Percentiles rank a stretch among this genome's conserved stretches.
Evolutionary conservation across 2,113 vertebrate genomes (phyloP).

Genomic region (Crotalus viridis): DNA sequence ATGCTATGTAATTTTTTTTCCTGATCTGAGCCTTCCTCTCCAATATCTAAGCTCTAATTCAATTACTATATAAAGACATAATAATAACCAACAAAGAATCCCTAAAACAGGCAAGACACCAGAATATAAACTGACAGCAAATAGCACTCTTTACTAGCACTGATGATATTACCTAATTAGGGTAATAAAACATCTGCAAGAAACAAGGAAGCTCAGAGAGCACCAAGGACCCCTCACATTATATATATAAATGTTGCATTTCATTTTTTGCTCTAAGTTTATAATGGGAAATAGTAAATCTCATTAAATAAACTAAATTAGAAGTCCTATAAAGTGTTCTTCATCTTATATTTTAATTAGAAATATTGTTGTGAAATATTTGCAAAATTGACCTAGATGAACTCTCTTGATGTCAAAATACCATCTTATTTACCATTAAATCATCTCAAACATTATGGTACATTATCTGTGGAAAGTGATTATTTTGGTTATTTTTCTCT

Average conservation of each 20-base stretch:
- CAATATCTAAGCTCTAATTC: background rate
- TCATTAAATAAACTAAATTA: background rate
- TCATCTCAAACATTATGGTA: background rate
- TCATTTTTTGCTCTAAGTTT: slow-evolving; percentile 10
- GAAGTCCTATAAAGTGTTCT: background rate
- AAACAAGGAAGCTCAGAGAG: no score
- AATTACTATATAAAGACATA: background rate
- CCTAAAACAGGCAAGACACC: no score
- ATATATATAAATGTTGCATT: background rate
- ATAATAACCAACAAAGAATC: background rate
- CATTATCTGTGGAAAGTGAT: background rate
- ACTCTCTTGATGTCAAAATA: background rate
- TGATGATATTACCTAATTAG: no score
- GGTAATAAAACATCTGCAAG: no score
- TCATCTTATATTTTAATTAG: background rate
- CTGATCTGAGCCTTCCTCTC: background rate
- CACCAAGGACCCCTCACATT: no score
- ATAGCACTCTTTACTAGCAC: no score
- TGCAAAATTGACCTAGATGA: background rate
- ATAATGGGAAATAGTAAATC: slow-evolving; percentile 4
- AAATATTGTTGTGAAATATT: background rate
- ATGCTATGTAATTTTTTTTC: background rate
- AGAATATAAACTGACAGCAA: no score
- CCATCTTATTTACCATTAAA: background rate
- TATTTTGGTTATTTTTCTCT: background rate